A percentile compares a stretch with the other conserved stretches of the same genome.
Evolutionary conservation across 92 coral and sea anemone species (phyloP).

Genomic region (Scolanthus callimorphus): DNA sequence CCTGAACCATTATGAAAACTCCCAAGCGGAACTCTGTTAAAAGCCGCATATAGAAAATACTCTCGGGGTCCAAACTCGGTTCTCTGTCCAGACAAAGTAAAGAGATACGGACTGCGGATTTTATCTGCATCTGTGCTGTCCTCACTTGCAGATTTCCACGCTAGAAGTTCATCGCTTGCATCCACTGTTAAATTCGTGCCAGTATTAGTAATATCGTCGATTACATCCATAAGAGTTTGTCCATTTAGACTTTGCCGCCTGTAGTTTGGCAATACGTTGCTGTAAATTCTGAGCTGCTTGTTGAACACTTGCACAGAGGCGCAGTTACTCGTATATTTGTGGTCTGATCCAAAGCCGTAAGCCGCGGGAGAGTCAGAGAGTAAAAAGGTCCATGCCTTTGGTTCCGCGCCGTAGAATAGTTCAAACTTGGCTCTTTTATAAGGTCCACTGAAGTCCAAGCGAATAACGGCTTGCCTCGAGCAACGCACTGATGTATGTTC

Average conservation of each 20-base stretch:
- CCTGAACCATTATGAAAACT: constrained; percentile 77
- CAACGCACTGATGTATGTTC: constrained; percentile 47
- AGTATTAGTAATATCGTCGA: constrained; percentile 62
- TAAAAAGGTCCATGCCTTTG: constrained; percentile 72
- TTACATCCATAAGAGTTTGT: constrained; percentile 54
- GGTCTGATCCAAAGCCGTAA: constrained; percentile 91
- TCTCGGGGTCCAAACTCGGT: constrained; percentile 80
- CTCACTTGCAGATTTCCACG: constrained; percentile 44
- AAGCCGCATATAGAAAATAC: constrained; percentile 62
- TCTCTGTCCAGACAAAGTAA: constrained; percentile 71
- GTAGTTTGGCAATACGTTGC: constrained; percentile 69
- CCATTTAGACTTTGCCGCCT: constrained; percentile 59
- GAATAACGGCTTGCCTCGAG: constrained; percentile 72
- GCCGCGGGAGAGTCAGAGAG: constrained; percentile 72
- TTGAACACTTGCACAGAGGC: constrained; percentile 76
- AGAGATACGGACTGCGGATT: constrained; percentile 38
- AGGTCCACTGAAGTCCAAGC: constrained; percentile 81
- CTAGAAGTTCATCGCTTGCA: constrained; percentile 58
- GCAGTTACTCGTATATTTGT: constrained; percentile 77
- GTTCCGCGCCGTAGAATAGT: constrained; percentile 72
- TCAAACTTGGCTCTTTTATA: constrained; percentile 73
- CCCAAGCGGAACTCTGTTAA: constrained; percentile 84
- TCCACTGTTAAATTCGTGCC: constrained; percentile 75
- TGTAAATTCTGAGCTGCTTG: constrained; percentile 80
- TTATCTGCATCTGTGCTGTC: background rate